A percentile compares a stretch with the other conserved stretches of the same genome.
These are phyloP conservation scores for Leptinotarsa haldemani DNA, from an alignment of 2,888 invertebrate genomes.

Conservation along the genomic window DNA sequence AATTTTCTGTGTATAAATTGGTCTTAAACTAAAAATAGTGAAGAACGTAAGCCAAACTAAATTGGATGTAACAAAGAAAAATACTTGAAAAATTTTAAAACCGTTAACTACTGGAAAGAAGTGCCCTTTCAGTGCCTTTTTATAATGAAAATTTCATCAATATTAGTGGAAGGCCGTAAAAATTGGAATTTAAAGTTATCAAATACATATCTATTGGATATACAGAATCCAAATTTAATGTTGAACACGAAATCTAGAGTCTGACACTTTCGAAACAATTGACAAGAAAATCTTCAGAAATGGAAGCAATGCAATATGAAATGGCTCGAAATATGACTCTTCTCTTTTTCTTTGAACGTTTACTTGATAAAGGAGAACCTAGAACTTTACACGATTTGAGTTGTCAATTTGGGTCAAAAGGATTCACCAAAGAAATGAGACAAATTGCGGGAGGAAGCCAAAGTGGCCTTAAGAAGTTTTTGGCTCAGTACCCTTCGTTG, in stretches of 20 bases:
- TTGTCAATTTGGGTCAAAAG: constrained; percentile 99
- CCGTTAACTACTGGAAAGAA: not conserved
- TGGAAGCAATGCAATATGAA: constrained; percentile 96
- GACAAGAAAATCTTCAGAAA: constrained; percentile 58
- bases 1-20: constrained; percentile 31
- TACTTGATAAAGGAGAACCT: constrained; percentile 96
- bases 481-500: constrained; percentile 95
- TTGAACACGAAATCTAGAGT: too few species aligned
- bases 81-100: not conserved
- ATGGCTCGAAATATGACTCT: constrained; percentile 94
- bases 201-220: not conserved
- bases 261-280: not conserved
- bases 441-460: constrained; percentile 96
- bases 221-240: too few species aligned
- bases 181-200: not conserved
- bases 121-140: not conserved
- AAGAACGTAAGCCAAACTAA: constrained; percentile 13
- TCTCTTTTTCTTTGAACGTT: constrained; percentile 97
- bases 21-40: not conserved
- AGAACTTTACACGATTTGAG: constrained; percentile 97
- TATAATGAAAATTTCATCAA: not conserved
- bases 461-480: constrained; percentile 95
- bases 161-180: not conserved
- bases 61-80: constrained; percentile 13
- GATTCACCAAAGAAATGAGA: constrained; percentile 98